Base-by-base conservation (phyloP, 2,797 vertebrate genomes). In the Staurois parvus region DNA sequence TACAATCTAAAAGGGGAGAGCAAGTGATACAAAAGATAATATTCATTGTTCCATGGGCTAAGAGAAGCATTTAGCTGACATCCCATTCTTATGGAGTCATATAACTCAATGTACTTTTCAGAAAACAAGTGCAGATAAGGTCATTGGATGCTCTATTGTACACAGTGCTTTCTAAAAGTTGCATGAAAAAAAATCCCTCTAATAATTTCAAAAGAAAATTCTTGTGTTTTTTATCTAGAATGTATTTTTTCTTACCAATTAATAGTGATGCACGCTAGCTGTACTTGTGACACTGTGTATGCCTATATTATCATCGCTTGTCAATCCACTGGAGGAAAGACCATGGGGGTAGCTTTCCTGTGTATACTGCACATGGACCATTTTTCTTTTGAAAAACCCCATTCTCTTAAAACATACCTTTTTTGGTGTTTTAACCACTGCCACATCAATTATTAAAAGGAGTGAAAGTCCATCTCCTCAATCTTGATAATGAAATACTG, bases 281-380 rank as follows among this genome's bases (percentile, higher is more conserved):
- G n/a, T 42, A n/a, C 24, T 15, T 6, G 37, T 56, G n/a, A 19
- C 24, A 19, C 42, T 74, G 13, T 40, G 19, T 34, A 12, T 66
- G 10, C 28, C 26, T 64, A 59, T 7, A 28, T 72, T 34, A 30
- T 81, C 45, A 72, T 64, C 13, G 64, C 34, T 30, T n/a, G 17
- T 77, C 79, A 6, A 32, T 82, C 34, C 30, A 48, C 17, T 76
- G 32, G 19, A 76, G 29, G 8, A 76, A 37, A 21, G 68, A 52
- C 29, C 42, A 32, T n/a, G 29, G 24, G 74, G 29, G 30, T 26
- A 79, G 24, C 42, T 40, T 82, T 81, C 85, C 85, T 72, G 79
- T 64, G 17, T 62, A 26, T 34, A n/a, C n/a, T n/a, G n/a, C n/a
- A n/a, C 34, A 62, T 29, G 17, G 77, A 76, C 30, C 52, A 40